Evolutionary conservation across 2,888 invertebrate species (phyloP), one percentile per base, ranked within the genome.

Genomic region (Chaetogeoica ovagalla): DNA sequence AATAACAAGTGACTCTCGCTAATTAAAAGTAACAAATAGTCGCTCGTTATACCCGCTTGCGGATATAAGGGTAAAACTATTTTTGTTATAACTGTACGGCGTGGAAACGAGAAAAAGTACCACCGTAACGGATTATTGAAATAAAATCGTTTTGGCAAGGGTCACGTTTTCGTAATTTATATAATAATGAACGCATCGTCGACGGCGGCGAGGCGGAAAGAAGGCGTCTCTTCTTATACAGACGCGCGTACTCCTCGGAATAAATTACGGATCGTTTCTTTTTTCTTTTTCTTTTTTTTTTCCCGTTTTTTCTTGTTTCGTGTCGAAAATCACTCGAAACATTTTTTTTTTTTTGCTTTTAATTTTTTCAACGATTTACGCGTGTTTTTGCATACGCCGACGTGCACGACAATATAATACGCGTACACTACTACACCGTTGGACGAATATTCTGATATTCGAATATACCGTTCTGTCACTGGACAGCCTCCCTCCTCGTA

Each of bases 11-110:
- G 70, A 63, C 77, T 39, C 55, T 70, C 63, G 62, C 77, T 79
- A 79, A 79, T 79, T 79, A 79, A 70, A 79, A 79, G 77, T 79
- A 70, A 79, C 77, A 70, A 70, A 79, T 79, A 79, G 77, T 79
- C 70, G 70, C 77, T 79, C 77, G 70, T 79, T 79, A 79, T 55
- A 39, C 55, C 11, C 48, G 48, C 70, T 55, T 21, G 7, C 63
- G 11, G 23, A 39, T 19, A 63, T n/a, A 70, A 79, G 77, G 77
- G 77, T 69, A 55, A 55, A 39, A 79, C 30, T 30, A 79, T 63
- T 48, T 13, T 30, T 30, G 4, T 30, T n/a, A n/a, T n/a, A n/a
- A n/a, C n/a, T 11, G 48, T 48, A 11, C 15, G 7, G 11, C 48
- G 48, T 63, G 62, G 37, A 79, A 77, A 77, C 23, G 69, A n/a